A percentile compares a stretch with the other conserved stretches of the same genome.
phyloP scores from a whole-genome alignment of 2,888 invertebrate species.

The Luperina testacea region DNA sequence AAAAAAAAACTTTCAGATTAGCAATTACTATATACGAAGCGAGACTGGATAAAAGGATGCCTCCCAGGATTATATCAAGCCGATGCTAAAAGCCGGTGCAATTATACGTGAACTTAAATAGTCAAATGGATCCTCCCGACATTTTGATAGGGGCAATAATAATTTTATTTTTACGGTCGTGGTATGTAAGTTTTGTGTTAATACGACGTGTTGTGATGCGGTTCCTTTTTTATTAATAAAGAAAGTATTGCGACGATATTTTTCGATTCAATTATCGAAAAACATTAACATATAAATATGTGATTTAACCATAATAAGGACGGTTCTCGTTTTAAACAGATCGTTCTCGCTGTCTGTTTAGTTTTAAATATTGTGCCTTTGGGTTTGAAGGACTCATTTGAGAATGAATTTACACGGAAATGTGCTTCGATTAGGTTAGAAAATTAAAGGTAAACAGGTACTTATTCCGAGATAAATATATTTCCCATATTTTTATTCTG shows the following conservation, averaged over 20 bases:
- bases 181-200: conserved; percentile 60
- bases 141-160: conserved; percentile 70
- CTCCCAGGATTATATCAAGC: conserved; percentile 76
- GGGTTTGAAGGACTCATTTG: conserved; percentile 4
- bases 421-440: conserved; percentile 6
- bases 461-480: conserved; percentile 1
- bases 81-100: conserved; percentile 69
- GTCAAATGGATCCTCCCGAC: conserved; percentile 70
- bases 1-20: conserved; percentile 77
- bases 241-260: conserved; percentile 52
- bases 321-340: conserved; percentile 11
- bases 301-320: conserved; percentile 20
- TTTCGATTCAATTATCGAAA: conserved; percentile 57
- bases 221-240: conserved; percentile 54
- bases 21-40: conserved; percentile 79
- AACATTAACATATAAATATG: conserved; percentile 54
- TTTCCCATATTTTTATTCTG: conserved; percentile 8
- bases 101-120: conserved; percentile 75
- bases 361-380: conserved; percentile 26
- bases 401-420: conserved; percentile 19
- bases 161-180: conserved; percentile 72
- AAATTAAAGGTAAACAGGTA: conserved; percentile 6
- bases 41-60: conserved; percentile 77
- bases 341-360: conserved; percentile 25
- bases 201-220: conserved; percentile 60